Percentiles rank a stretch among this genome's conserved stretches.
Conservation (phyloP, 2,113 vertebrate species). For the Vidua macroura region DNA sequence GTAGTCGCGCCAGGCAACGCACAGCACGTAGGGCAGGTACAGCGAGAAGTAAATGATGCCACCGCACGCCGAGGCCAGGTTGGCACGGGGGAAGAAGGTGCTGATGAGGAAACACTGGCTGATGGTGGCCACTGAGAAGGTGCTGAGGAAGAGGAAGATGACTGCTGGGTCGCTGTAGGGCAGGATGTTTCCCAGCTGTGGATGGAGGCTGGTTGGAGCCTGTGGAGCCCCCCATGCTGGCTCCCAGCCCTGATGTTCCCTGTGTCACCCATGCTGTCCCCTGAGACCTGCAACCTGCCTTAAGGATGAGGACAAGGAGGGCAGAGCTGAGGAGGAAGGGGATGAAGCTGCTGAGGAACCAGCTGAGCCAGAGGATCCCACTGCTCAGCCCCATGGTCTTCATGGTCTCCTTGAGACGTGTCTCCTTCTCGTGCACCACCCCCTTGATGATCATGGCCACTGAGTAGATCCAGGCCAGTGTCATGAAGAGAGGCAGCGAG, state of each 20-base stretch:
- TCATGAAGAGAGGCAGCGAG: constrained; percentile 90
- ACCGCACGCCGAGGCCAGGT: constrained; percentile 87
- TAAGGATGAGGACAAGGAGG: constrained; percentile 83
- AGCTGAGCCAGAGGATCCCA: constrained; percentile 85
- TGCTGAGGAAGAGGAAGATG: constrained; percentile 84
- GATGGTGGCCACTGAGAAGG: constrained; percentile 89
- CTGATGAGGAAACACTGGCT: constrained; percentile 91
- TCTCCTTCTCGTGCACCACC: constrained; percentile 90
- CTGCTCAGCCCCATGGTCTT: constrained; percentile 86
- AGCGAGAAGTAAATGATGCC: constrained; percentile 88
- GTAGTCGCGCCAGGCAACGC: constrained; percentile 85
- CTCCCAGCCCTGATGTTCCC: fast-evolving
- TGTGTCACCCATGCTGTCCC: fast-evolving
- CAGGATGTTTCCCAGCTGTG: constrained; percentile 84
- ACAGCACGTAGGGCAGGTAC: constrained; percentile 89
- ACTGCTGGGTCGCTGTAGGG: constrained; percentile 84
- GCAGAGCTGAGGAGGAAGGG: constrained; percentile 84
- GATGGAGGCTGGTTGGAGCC: neutral
- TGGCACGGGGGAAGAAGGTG: constrained; percentile 85
- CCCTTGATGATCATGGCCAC: constrained; percentile 92
- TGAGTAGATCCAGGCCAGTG: constrained; percentile 90
- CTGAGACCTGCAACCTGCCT: constrained; percentile 64
- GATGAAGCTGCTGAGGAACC: constrained; percentile 87
- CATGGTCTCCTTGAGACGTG: constrained; percentile 88
- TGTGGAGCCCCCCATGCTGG: fast-evolving